Base-by-base conservation (phyloP, 1,140 invertebrate genomes). In the Anagrus nilaparvatae region DNA sequence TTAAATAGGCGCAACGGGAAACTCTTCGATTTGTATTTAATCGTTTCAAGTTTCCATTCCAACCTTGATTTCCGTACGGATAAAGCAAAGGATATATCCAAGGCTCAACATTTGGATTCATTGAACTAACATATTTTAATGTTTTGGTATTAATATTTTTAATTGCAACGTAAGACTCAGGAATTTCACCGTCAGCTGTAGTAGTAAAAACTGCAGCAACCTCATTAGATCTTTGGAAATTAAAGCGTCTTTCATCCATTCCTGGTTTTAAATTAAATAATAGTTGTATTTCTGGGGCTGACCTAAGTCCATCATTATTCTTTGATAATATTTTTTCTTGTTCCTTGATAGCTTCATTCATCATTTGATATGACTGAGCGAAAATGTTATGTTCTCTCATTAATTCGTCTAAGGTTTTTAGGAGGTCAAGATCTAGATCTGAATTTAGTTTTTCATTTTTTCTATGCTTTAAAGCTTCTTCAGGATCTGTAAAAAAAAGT, bases 51-150 rank as follows among this genome's bases (percentile, higher is more conserved):
- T 46, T 10, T 29, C 24, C 21, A 41, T 43, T 34, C 40, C 41
- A 47, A 14, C 41, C 41, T 43, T 19, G 24, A 13, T 29, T 40
- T 24, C 46, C 46, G 27, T 35, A 39, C 8, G 46, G 40, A 40
- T 43, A 43, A 37, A 48, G 31, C 17, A 47, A 34, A 18, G 42
- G 46, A 36, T 43, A 43, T 17, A 43, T 24, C 40, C 40, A 41
- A 24, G 29, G 29, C 17, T 33, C 30, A 0, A 41, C 39, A 32
- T 33, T 41, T 10, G 39, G 17, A 35, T 38, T 14, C 34, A 44
- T 36, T 19, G 42, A 4, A 12, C 20, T 33, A 0, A 33, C 29
- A 16, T 0, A 13, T 41, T 24, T 3, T 12, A 41, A 27, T 25
- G 30, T 8, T 23, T 41, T 41, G 4, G 18, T 32, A 36, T 14